These are phyloP conservation scores for Contarinia nasturtii DNA, from an alignment of 1,140 invertebrate species.

Conservation along the genomic window DNA sequence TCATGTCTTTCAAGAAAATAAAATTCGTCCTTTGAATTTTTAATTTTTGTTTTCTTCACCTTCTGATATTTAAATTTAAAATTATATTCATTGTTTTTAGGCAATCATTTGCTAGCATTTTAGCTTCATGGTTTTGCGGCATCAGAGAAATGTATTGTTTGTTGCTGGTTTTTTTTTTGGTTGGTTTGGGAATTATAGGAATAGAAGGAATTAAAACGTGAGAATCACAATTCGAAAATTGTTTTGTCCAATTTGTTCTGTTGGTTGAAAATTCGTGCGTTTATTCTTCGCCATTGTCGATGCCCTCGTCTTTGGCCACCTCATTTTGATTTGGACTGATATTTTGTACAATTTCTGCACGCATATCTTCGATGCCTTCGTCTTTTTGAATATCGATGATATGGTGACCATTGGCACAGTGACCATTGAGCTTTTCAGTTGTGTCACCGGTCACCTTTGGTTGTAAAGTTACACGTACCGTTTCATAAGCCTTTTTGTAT, in stretches of 20 bases:
- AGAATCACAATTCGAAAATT: no score
- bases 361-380: conserved; percentile 23
- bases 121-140: no score
- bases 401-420: conserved; percentile 8
- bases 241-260: neutral
- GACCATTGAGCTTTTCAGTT: conserved; percentile 9
- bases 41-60: neutral
- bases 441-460: conserved; percentile 23
- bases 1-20: neutral
- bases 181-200: no score
- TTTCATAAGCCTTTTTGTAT: conserved; percentile 55
- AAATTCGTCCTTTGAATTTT: neutral
- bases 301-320: conserved; percentile 18
- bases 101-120: neutral
- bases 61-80: neutral
- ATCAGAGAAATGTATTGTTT: no score
- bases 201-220: no score
- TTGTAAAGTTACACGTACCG: conserved; percentile 50
- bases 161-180: no score
- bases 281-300: conserved; percentile 13
- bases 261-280: neutral
- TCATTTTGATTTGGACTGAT: conserved; percentile 11
- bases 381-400: conserved; percentile 12
- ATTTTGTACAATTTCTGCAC: conserved; percentile 22
- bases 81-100: neutral